These are phyloP conservation scores for Alligator sinensis DNA, from an alignment of 2,113 vertebrate genomes.

Conservation along the genomic window DNA sequence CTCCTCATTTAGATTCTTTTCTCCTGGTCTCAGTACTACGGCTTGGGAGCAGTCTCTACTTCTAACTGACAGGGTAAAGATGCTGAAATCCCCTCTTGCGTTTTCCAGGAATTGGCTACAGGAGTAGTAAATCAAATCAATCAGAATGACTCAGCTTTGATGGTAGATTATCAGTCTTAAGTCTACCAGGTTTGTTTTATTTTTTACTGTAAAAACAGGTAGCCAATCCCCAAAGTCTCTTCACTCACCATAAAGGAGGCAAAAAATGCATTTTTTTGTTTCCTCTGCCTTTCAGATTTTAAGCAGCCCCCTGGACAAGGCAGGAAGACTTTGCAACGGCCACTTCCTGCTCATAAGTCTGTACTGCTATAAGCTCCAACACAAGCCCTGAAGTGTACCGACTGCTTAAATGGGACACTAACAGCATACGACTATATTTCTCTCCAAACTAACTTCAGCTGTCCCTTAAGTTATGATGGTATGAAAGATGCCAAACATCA, in stretches of 20 bases:
- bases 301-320: neutral
- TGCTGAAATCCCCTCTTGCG: neutral
- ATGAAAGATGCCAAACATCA: neutral
- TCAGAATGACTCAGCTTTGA: too few relatives aligned
- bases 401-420: neutral
- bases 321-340: neutral
- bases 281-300: neutral
- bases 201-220: neutral
- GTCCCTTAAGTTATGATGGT: neutral
- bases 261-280: neutral
- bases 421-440: neutral
- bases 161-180: neutral
- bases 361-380: neutral
- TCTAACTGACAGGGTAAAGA: neutral
- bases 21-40: neutral
- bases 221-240: neutral
- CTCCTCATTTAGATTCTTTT: neutral
- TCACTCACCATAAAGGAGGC: neutral
- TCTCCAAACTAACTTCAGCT: neutral
- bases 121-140: neutral
- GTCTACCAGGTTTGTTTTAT: too few relatives aligned
- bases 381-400: neutral
- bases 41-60: neutral
- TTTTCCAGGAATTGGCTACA: neutral
- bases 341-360: neutral